Conservation (phyloP, 2,797 vertebrate genomes). For the Siniperca obscura region DNA sequence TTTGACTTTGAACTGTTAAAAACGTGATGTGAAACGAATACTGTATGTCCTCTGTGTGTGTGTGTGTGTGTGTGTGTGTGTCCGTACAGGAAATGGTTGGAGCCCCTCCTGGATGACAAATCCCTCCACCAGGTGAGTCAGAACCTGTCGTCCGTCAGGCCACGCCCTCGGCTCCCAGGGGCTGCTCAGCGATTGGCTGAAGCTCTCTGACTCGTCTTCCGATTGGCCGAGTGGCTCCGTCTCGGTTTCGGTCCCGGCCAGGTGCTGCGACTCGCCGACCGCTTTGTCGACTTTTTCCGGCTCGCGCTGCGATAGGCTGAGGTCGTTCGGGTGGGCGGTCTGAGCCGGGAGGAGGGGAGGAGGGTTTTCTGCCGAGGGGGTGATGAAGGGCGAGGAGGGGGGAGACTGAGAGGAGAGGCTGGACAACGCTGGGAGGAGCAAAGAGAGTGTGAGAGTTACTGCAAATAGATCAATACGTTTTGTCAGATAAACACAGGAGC, state of each 20-base stretch:
- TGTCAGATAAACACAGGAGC: not conserved
- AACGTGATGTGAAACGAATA: not conserved
- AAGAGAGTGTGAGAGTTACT: constrained; percentile 3
- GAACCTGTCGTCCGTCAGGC: constrained; percentile 87
- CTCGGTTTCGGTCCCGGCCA: not conserved
- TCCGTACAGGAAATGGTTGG: constrained; percentile 93
- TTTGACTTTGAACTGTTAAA: no score
- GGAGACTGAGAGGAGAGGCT: constrained; percentile 84
- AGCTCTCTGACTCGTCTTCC: constrained; percentile 50
- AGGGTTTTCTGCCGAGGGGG: constrained; percentile 80
- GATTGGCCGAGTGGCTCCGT: constrained; percentile 45
- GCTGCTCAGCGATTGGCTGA: constrained; percentile 47
- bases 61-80: constrained; percentile 25
- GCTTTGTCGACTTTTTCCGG: constrained; percentile 31
- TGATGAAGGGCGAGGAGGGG: constrained; percentile 75
- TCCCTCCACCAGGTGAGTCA: constrained; percentile 97
- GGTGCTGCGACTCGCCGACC: constrained; percentile 15
- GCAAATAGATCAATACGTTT: not conserved
- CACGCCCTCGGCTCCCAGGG: constrained; percentile 73
- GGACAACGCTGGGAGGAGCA: constrained; percentile 77
- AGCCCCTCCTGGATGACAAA: constrained; percentile 98
- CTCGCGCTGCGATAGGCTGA: constrained; percentile 55
- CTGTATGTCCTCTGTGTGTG: not conserved
- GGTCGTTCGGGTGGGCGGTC: constrained; percentile 45
- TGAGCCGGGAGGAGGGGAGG: constrained; percentile 75